Conservation (phyloP, 2,888 invertebrate species). For the Meiosimyza decipiens region DNA sequence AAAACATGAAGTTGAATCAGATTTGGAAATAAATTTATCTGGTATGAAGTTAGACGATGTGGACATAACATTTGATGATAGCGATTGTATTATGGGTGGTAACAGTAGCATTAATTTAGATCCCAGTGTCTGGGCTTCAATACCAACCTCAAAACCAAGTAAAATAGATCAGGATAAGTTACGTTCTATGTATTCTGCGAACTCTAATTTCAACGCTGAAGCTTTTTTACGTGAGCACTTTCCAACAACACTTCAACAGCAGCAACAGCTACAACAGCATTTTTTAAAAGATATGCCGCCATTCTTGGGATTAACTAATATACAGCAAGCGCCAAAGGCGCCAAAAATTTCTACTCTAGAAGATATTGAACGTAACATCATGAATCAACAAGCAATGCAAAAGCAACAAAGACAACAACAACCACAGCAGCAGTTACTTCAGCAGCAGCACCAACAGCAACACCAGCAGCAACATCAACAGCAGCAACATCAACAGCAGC, state of each 20-base stretch:
- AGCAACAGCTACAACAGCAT: slow-evolving; percentile 41
- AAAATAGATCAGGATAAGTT: slow-evolving; percentile 37
- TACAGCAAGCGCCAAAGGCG: slow-evolving; percentile 45
- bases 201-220: slow-evolving; percentile 46
- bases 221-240: slow-evolving; percentile 58
- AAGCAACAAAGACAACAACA: slow-evolving; percentile 52
- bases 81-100: slow-evolving; percentile 50
- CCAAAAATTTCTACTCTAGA: slow-evolving; percentile 65
- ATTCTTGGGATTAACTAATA: slow-evolving; percentile 48
- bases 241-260: slow-evolving; percentile 54
- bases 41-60: slow-evolving; percentile 65
- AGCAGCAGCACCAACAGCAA: slow-evolving; percentile 45
- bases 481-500: slow-evolving; percentile 52
- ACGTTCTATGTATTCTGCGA: too few species aligned
- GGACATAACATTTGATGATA: slow-evolving; percentile 60
- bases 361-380: slow-evolving; percentile 65
- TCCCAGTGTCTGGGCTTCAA: slow-evolving; percentile 68
- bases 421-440: slow-evolving; percentile 46
- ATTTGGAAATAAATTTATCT: slow-evolving; percentile 64
- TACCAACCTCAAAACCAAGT: slow-evolving; percentile 41
- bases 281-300: slow-evolving; percentile 37
- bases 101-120: slow-evolving; percentile 55
- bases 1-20: slow-evolving; percentile 59
- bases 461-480: slow-evolving; percentile 47
- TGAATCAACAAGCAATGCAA: slow-evolving; percentile 61